Evolutionary conservation across 2,113 vertebrate genomes (phyloP).

Genomic region (Platysternon megacephalum): DNA sequence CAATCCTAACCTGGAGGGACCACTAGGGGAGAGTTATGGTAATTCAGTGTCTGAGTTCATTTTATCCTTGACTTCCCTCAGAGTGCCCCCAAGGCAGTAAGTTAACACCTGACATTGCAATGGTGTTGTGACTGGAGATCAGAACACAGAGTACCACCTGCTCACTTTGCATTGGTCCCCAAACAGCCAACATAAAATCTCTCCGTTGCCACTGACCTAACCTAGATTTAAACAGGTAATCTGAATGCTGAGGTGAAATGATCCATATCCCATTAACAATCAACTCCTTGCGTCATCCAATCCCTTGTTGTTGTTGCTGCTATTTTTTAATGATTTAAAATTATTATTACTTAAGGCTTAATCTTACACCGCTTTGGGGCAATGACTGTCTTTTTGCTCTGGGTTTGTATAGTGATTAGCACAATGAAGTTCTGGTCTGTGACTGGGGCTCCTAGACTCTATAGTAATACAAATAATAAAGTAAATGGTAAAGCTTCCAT

Average conservation of each 20-base stretch:
- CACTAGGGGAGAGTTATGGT: background rate
- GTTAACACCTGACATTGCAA: background rate
- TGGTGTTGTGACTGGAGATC: background rate
- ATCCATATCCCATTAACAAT: background rate
- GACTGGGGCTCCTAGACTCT: background rate
- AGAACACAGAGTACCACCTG: background rate
- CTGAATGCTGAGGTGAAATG: background rate
- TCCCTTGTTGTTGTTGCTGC: background rate
- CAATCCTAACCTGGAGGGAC: background rate
- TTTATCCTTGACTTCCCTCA: accelerated
- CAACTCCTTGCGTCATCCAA: background rate
- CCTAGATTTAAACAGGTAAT: background rate
- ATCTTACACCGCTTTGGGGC: slow-evolving; percentile 4
- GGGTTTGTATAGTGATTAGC: background rate
- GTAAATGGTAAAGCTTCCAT: background rate
- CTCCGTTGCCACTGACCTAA: background rate
- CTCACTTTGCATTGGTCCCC: background rate
- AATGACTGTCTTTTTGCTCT: background rate
- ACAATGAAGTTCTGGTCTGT: background rate
- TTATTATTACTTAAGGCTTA: background rate
- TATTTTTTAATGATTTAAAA: slow-evolving; percentile 26
- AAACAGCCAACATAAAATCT: background rate
- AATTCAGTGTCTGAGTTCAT: background rate
- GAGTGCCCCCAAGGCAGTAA: background rate
- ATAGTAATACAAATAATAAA: background rate